Conservation (phyloP, 2,797 vertebrate species). For the Microctenopoma lineatum region DNA sequence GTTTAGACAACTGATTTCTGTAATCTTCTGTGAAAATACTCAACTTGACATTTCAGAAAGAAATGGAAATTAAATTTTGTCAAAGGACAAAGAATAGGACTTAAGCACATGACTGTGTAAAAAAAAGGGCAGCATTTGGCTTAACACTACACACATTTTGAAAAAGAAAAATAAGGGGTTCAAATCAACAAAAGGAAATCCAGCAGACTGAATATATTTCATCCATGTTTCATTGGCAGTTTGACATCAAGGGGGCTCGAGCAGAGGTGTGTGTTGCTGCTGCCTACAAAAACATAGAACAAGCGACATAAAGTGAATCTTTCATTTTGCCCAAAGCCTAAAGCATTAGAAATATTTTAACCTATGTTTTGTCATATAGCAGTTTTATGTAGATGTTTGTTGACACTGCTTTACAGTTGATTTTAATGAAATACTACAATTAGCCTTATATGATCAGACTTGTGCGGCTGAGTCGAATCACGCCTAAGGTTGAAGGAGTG, state of each 20-base stretch:
- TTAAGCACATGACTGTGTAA: conserved; percentile 64
- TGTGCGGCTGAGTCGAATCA: conserved; percentile 44
- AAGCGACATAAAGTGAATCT: neutral
- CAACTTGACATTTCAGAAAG: conserved; percentile 48
- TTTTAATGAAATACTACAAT: conserved; percentile 35
- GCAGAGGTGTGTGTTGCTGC: conserved; percentile 2
- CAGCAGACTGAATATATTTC: conserved; percentile 46
- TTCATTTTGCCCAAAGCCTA: conserved; percentile 10
- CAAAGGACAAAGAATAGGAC: conserved; percentile 41
- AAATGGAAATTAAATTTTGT: conserved; percentile 67
- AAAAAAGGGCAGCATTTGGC: conserved; percentile 34
- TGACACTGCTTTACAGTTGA: conserved; percentile 11
- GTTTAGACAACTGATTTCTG: conserved; percentile 25
- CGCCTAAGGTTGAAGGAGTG: conserved; percentile 42
- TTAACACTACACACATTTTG: conserved; percentile 11
- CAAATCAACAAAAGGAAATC: conserved; percentile 55
- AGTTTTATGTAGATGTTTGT: conserved; percentile 18
- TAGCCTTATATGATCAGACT: conserved; percentile 50
- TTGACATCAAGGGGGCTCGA: conserved; percentile 32
- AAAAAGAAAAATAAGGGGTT: conserved; percentile 59
- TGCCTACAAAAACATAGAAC: conserved; percentile 10
- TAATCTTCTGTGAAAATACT: conserved; percentile 34
- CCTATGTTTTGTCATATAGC: neutral
- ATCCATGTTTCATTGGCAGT: conserved; percentile 46
- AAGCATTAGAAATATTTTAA: conserved; percentile 12